Conservation (phyloP, 2,888 invertebrate genomes). For the Calameuta filiformis region DNA sequence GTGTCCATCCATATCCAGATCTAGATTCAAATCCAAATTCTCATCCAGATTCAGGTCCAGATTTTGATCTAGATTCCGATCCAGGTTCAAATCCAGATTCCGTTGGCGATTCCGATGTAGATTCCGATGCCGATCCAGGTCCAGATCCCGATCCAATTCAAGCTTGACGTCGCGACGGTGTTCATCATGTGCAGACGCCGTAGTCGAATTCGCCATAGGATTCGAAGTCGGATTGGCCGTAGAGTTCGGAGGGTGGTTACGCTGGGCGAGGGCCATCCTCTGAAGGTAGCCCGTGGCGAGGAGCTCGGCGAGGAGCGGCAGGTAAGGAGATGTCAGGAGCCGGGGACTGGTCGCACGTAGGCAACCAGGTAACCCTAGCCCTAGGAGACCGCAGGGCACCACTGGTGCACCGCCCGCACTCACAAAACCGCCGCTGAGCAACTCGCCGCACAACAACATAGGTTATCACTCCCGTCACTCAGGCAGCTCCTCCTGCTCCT, state of each 20-base stretch:
- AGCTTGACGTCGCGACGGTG: not conserved
- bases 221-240: not conserved
- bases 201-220: not conserved
- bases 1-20: slow-evolving; percentile 46
- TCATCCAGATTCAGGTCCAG: not conserved
- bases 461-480: slow-evolving; percentile 46
- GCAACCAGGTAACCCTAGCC: slow-evolving; percentile 63
- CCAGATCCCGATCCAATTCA: not conserved
- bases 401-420: slow-evolving; percentile 64
- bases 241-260: slow-evolving; percentile 34
- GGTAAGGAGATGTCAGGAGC: slow-evolving; percentile 55
- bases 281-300: slow-evolving; percentile 52
- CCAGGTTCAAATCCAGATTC: not conserved
- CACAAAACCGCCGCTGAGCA: slow-evolving; percentile 65
- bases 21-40: not conserved
- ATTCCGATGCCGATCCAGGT: not conserved
- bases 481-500: slow-evolving; percentile 33
- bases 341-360: slow-evolving; percentile 58
- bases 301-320: slow-evolving; percentile 59
- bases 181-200: not conserved
- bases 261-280: slow-evolving; percentile 48
- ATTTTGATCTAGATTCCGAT: not conserved
- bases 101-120: not conserved
- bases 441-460: slow-evolving; percentile 65
- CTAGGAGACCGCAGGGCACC: slow-evolving; percentile 61